Base-by-base conservation (phyloP, 1,140 invertebrate genomes). In the Vanessa atalanta region DNA sequence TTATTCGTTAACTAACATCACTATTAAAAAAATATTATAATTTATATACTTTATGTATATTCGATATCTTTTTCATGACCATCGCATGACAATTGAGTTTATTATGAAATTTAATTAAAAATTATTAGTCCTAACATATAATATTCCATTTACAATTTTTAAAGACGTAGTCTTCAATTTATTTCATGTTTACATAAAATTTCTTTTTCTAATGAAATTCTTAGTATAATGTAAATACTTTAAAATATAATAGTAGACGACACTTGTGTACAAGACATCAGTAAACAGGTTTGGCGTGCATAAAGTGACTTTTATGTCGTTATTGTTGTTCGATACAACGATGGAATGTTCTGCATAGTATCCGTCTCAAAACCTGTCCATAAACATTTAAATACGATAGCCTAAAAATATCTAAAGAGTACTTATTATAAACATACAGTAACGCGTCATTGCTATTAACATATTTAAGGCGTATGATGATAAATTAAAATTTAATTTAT, bases 241-340 rank as follows among this genome's bases (percentile, higher is more conserved):
- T n/a, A 50, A 50, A 53, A 53, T 15, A 53, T 7, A 15, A 53
- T 16, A 15, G n/a, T 53, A 53, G 15, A 50, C 13, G 12, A n/a
- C 13, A 20, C 9, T 57, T 31, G 26, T 23, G 55, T 53, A 53
- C 55, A 23, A 2, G 20, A 26, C 20, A 57, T 12, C 55, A 57
- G 23, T 57, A 57, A 57, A 26, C 55, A 57, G 55, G 55, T 57
- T 57, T 57, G 16, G 16, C 23, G 12, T 57, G 16, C 26, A 57
- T 26, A 12, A 57, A 57, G 55, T 26, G 16, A 57, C 55, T 57
- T 55, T 20, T 57, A 31, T 57, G 23, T 57, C 16, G 23, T 23
- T 55, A 57, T 57, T 57, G 55, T 57, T 20, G 55, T 57, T 57
- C 55, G 23, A 57, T 16, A 26, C 20, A 57, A 57, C n/a, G n/a